These are phyloP conservation scores for Chauna torquata DNA, from an alignment of 2,113 vertebrate species.

Conservation along the genomic window DNA sequence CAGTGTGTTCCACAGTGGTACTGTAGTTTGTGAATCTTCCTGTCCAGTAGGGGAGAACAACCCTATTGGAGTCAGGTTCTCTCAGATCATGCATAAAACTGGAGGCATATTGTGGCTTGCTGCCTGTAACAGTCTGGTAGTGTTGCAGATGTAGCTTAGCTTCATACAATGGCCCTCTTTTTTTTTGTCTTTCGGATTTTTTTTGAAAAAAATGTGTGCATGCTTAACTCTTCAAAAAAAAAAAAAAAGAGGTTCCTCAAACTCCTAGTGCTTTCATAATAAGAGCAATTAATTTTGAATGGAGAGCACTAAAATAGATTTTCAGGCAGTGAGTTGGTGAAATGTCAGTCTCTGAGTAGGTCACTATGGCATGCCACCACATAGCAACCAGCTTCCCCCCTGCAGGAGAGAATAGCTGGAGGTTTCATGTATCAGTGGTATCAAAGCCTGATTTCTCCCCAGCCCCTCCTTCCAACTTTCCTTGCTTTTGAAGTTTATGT, in stretches of 20 bases:
- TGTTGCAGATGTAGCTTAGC: not conserved
- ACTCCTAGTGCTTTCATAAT: not conserved
- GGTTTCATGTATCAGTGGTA: not conserved
- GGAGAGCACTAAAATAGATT: not conserved
- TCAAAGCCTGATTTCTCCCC: not conserved
- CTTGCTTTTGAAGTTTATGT: not conserved
- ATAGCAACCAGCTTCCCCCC: not conserved
- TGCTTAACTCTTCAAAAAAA: not conserved
- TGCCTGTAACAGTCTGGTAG: not conserved
- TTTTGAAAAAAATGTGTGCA: not conserved
- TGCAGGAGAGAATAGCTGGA: not conserved
- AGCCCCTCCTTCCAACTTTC: not conserved
- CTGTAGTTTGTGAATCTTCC: not conserved
- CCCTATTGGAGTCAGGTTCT: not conserved
- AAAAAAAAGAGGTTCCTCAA: not conserved
- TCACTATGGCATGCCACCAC: accelerated
- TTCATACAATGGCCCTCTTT: not conserved
- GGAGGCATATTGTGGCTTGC: not conserved
- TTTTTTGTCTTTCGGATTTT: not conserved
- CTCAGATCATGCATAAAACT: not conserved
- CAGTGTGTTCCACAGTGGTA: not conserved
- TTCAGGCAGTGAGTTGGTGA: not conserved
- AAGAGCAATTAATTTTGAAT: not conserved
- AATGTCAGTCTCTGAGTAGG: not conserved
- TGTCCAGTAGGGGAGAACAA: not conserved